Conservation (phyloP, 1,140 invertebrate genomes). For the Rhyacophila brunnea region DNA sequence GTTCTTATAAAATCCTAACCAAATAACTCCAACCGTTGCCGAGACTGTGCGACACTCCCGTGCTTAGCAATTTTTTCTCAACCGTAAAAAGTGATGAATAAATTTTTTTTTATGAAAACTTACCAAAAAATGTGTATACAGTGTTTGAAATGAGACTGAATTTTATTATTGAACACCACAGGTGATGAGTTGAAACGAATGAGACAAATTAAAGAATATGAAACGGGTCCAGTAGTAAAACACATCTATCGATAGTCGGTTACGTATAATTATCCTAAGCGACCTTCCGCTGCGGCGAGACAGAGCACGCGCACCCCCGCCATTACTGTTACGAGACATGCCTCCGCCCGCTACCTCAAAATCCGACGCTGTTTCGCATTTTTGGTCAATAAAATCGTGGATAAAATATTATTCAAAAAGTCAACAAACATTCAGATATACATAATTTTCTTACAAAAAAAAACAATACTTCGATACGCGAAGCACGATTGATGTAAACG, state of each 20-base stretch:
- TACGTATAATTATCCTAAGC: constrained; percentile 30
- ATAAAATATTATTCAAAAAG: too few species aligned
- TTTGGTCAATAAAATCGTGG: too few species aligned
- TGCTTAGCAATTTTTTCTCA: not conserved
- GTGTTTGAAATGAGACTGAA: constrained; percentile 21
- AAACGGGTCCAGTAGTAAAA: constrained; percentile 25
- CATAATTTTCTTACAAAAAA: too few species aligned
- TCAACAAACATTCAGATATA: too few species aligned
- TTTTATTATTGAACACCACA: constrained; percentile 19
- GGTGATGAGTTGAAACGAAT: constrained; percentile 17
- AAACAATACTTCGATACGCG: too few species aligned
- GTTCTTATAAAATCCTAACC: not conserved
- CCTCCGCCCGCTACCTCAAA: too few species aligned
- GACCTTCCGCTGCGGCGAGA: not conserved
- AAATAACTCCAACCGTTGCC: not conserved
- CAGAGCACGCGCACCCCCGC: too few species aligned
- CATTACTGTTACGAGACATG: too few species aligned
- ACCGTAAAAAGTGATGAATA: constrained; percentile 7
- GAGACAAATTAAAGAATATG: too few species aligned
- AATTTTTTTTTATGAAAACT: too few species aligned
- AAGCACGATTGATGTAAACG: too few species aligned
- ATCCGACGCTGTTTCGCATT: too few species aligned
- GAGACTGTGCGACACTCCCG: not conserved
- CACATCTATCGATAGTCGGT: constrained; percentile 26
- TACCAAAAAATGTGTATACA: constrained; percentile 9